Evolutionary conservation across 2,797 vertebrate species (phyloP).

Genomic region (Octomys mimax): DNA sequence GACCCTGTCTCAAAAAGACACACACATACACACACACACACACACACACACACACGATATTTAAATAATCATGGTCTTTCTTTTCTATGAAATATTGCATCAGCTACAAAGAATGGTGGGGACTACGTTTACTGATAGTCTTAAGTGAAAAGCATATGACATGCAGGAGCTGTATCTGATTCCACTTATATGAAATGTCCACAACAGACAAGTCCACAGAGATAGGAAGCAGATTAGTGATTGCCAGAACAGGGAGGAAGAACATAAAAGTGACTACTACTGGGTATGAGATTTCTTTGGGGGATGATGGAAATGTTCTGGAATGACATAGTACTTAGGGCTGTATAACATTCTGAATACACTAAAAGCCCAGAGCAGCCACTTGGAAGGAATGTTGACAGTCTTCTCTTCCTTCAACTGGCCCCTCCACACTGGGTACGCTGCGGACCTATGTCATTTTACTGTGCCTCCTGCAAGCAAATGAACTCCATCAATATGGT

Average conservation of each 20-base stretch:
- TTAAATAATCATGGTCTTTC: too few relatives aligned
- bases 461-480: background rate
- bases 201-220: background rate
- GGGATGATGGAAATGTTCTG: background rate
- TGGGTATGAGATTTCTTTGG: background rate
- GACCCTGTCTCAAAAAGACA: too few relatives aligned
- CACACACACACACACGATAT: too few relatives aligned
- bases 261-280: background rate
- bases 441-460: background rate
- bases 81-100: background rate
- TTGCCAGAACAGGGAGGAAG: background rate
- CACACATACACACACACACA: too few relatives aligned
- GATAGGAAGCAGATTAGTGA: background rate
- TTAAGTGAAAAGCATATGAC: background rate
- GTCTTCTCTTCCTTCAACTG: background rate
- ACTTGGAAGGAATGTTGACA: background rate
- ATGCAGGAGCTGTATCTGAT: background rate
- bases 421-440: background rate
- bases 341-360: background rate
- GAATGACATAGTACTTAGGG: background rate
- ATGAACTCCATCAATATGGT: background rate
- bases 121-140: background rate
- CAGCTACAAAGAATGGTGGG: background rate
- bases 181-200: background rate
- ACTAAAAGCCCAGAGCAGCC: background rate